These are phyloP conservation scores for Eudasyphora cyanicolor DNA, from an alignment of 2,888 invertebrate genomes.

Conservation along the genomic window DNA sequence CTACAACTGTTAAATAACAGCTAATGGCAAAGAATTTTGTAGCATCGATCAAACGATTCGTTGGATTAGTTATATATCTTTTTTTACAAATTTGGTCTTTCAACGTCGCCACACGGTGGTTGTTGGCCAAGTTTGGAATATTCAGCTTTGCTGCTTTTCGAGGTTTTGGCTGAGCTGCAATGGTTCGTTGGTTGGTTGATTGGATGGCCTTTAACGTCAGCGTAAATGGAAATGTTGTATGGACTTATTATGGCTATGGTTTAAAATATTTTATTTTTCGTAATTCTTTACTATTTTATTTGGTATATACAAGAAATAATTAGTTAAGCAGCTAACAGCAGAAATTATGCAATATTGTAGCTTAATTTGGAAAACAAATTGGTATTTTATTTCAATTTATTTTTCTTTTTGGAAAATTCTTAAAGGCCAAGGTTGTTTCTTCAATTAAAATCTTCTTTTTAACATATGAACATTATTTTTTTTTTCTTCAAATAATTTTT, in stretches of 20 bases:
- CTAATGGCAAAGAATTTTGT: neutral
- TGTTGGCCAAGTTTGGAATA: neutral
- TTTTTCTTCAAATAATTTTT: neutral
- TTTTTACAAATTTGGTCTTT: neutral
- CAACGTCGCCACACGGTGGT: neutral
- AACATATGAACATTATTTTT: neutral
- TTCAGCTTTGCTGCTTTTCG: slow-evolving; percentile 7
- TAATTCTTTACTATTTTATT: slow-evolving; percentile 8
- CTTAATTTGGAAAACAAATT: too few relatives aligned
- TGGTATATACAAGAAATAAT: slow-evolving; percentile 15
- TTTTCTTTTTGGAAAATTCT: neutral
- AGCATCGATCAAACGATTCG: neutral
- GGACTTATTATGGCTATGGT: slow-evolving; percentile 39
- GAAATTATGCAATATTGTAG: slow-evolving; percentile 10
- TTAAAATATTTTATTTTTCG: neutral
- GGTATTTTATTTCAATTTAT: neutral
- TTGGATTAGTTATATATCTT: neutral
- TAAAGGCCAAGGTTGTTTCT: neutral
- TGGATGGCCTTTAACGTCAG: slow-evolving; percentile 46
- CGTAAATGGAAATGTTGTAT: slow-evolving; percentile 43
- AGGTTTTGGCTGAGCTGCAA: neutral
- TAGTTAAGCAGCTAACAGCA: neutral
- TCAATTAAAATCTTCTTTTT: neutral
- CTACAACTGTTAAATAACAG: slow-evolving; percentile 22
- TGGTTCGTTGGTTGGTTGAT: neutral